Evolutionary conservation across 2,113 vertebrate genomes (phyloP), one percentile per base, ranked within the genome.

Genomic region (Hoplias malabaricus): DNA sequence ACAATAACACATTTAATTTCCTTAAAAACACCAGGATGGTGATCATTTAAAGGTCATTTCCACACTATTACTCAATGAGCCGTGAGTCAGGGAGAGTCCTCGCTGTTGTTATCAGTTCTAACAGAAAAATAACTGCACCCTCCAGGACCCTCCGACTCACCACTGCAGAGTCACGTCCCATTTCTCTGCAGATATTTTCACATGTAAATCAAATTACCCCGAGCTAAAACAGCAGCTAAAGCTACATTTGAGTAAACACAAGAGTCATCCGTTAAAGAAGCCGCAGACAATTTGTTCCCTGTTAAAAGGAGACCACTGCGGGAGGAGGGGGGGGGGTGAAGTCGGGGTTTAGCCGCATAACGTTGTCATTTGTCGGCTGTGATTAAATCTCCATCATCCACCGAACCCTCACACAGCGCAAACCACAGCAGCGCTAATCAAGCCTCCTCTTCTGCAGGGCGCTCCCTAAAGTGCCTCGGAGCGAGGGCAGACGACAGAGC

Each of bases 251-350:
- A 71, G 77, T 71, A 77, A 77, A 84, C 63, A 59, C 10, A 68
- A 67, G 33, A 84, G 65, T 80, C 75, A 79, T 84, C 78, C 73
- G 72, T 81, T 77, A 79, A 59, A 34, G 66, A 69, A 57, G 40
- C 56, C 69, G 40, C 81, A 71, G 80, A 69, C 59, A 65, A 83
- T 82, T 85, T 78, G 78, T 46, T 62, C 59, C 70, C 59, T 23
- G 67, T 80, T 69, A 75, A 78, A 81, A 68, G 74, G 81, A 66
- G 56, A 69, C 48, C 69, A 61, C 66, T 59, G 56, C 21, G 16
- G 54, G 48, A 71, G 19, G 67, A 19, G 12, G 10, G 34, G 69
- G 50, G 67, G 50, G 57, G 25, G 67, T 62, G 25, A 57, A 57
- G 6, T 36, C 12, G 25, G 67, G n/a, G 65, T 53, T 66, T 46